Evolutionary conservation across 2,797 vertebrate species (phyloP).

Genomic region (Xenops minutus): DNA sequence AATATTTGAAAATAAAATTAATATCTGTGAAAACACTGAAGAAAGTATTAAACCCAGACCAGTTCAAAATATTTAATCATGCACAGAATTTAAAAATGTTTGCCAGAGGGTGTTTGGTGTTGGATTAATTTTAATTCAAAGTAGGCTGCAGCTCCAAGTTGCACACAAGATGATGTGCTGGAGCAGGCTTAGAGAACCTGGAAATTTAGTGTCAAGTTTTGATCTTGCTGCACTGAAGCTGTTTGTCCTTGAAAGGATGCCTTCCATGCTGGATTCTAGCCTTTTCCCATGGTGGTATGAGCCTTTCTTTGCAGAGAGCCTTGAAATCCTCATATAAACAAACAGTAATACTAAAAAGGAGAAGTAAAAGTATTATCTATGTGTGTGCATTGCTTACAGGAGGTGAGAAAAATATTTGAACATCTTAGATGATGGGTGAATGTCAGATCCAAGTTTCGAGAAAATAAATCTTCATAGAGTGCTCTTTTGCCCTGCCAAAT

Average conservation of each 20-base stretch:
- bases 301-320: neutral
- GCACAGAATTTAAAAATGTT: neutral
- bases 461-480: neutral
- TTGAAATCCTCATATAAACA: neutral
- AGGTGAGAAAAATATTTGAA: neutral
- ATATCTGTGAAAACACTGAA: neutral
- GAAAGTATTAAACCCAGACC: neutral
- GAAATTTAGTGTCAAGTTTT: neutral
- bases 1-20: neutral
- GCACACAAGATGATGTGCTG: neutral
- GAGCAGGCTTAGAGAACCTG: neutral
- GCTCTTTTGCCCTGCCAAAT: neutral
- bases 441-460: neutral
- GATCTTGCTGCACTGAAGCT: neutral
- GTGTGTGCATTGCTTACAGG: neutral
- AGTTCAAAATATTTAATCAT: neutral
- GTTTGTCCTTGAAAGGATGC: neutral
- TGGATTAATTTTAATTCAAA: neutral
- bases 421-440: neutral
- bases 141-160: neutral
- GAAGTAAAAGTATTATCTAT: neutral
- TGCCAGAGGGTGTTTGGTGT: neutral
- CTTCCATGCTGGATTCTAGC: neutral
- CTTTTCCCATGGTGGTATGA: neutral
- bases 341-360: neutral